These are phyloP conservation scores for Chrysochloris asiatica DNA, from an alignment of 2,113 vertebrate genomes.

Conservation along the genomic window DNA sequence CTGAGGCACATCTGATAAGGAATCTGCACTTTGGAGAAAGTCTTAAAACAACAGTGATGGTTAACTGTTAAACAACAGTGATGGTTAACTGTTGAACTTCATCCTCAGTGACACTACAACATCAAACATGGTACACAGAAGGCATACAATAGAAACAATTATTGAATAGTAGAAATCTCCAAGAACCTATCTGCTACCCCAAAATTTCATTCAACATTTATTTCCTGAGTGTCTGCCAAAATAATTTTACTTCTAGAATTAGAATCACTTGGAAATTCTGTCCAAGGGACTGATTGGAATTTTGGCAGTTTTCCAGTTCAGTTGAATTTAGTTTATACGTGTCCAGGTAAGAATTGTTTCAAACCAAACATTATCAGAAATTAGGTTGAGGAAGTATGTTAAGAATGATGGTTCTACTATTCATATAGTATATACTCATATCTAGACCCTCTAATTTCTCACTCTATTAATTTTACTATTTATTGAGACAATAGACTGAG, in stretches of 20 bases:
- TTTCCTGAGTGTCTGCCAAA: neutral
- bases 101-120: neutral
- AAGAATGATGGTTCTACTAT: neutral
- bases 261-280: conserved; percentile 22
- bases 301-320: neutral
- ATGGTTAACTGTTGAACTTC: neutral
- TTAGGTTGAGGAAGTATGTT: neutral
- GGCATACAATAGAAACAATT: neutral
- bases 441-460: neutral
- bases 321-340: neutral
- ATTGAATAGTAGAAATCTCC: neutral
- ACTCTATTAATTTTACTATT: neutral
- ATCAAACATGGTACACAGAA: neutral
- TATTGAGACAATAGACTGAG: too few species aligned
- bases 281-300: neutral
- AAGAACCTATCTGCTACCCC: neutral
- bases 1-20: neutral
- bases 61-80: neutral
- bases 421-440: neutral
- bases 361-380: conserved; percentile 7
- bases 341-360: neutral
- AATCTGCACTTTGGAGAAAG: neutral
- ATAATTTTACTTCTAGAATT: conserved; percentile 29
- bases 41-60: neutral
- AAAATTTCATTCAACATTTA: conserved; percentile 7